Base-by-base conservation (phyloP, 2,797 vertebrate species). In the Lagodon rhomboides region DNA sequence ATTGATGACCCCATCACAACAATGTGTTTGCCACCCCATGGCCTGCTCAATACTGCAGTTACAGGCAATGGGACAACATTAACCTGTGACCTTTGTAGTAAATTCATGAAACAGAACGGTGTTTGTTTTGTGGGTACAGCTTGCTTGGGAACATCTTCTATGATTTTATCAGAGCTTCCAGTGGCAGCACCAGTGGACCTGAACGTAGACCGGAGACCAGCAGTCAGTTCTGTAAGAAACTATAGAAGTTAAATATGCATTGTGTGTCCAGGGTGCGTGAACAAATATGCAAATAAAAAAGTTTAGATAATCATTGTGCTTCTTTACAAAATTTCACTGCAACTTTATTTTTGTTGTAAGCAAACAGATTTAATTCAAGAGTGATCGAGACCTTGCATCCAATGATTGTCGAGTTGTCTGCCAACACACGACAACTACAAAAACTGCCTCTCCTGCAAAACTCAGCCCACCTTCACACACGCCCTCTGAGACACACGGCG, bases 371-470 rank as follows among this genome's bases (percentile, higher is more conserved):
- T 13, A 43, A 54, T 61, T 63, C 7, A 49, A 65, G 67, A 56
- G 50, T 54, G 34, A 63, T 67, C 5, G 16, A 70, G 64, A 76
- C 64, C 15, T 69, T 25, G 51, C 58, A 80, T 77, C 34, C 69
- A 68, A 54, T 63, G 10, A 30, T 71, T 43, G 34, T 41, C 7
- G n/a, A 78, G 47, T 50, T 78, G 44, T 76, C 47, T 56, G 16
- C 56, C 68, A 34, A 41, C 62, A 60, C 59, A 74, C 55, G 66
- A 68, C 65, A 70, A 71, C 59, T 51, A 30, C 11, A 77, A 75
- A 73, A 23, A 23, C 64, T 5, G n/a, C 59, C 56, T 43, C 53
- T 70, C 53, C 49, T 22, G 56, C 41, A 68, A 46, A 73, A 58
- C 54, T 69, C 44, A 54, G 44, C 15, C 53, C 68, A 68, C 58